Base-by-base conservation (phyloP, 2,888 invertebrate genomes). In the Pseudanteris insignis region DNA sequence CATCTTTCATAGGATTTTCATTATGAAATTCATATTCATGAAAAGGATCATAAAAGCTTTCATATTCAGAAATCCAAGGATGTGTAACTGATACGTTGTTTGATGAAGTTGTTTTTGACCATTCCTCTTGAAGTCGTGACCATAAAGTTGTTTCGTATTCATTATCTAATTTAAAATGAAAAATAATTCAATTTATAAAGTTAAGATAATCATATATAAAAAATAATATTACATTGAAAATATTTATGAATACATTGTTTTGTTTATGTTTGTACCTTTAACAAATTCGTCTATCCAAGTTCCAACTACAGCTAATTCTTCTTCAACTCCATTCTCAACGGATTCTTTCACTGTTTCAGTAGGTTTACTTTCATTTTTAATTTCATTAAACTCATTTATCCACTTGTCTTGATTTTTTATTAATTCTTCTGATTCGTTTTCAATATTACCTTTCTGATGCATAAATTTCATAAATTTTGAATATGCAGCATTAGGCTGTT, bases 401-500 rank as follows among this genome's bases (percentile, higher is more conserved):
- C 54, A 62, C 25, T 57, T 62, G 18, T 61, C 57, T 1, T 32
- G 21, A 11, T 46, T 60, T 43, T 66, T 67, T 25, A 78, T 70
- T 54, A 77, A 75, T 59, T 79, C 63, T 43, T 54, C 44, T 50
- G 76, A 73, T 57, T 81, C 71, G 44, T 86, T 84, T 32, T 88
- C 76, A 40, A 85, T 78, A 65, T 88, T 87, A 74, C 88, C 88
- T 54, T 90, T 86, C 81, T 87, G 88, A 72, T 88, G 86, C 87
- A 93, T 91, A 75, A 92, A 92, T 72, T 88, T 89, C 88, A 92
- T 89, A 73, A 93, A 92, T 84, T 91, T 84, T 46, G 89, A 90
- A 75, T 89, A 88, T 12, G 86, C 87, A 69, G 88, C 84, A 73
- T 89, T 88, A 63, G 88, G 85, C 80, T 90, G 88, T 69, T 84